Percentiles rank a stretch among this genome's conserved stretches.
phyloP scores from a whole-genome alignment of 2,113 vertebrate species.

The Argyrosomus japonicus region DNA sequence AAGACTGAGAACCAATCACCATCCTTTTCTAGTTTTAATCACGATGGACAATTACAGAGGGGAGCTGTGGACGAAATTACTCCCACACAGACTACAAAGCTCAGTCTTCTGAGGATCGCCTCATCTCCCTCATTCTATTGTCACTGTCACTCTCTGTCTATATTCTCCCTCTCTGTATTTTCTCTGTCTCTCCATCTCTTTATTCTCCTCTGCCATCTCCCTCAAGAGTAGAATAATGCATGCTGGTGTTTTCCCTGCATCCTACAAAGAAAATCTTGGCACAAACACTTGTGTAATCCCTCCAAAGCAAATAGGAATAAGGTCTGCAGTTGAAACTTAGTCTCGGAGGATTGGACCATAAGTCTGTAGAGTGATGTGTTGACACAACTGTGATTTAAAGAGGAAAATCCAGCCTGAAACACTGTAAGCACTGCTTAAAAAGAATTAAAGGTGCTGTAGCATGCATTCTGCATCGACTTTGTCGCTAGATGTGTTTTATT shows the following conservation, averaged over 20 bases:
- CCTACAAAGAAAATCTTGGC: conserved; percentile 56
- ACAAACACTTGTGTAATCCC: conserved; percentile 51
- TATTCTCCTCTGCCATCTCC: conserved; percentile 46
- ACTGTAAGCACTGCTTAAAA: conserved; percentile 1
- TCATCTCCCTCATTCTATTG: conserved; percentile 58
- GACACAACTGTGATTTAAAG: conserved; percentile 47
- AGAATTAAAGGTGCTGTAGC: not conserved
- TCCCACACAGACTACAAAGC: conserved; percentile 61
- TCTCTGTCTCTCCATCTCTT: conserved; percentile 35
- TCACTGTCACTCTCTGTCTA: conserved; percentile 37
- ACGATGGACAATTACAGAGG: conserved; percentile 60
- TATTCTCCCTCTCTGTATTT: conserved; percentile 23
- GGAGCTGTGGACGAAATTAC: conserved; percentile 58
- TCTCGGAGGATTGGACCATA: conserved; percentile 38
- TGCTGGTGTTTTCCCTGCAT: conserved; percentile 48
- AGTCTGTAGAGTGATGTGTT: conserved; percentile 49
- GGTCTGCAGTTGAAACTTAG: conserved; percentile 29
- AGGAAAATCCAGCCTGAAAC: conserved; percentile 21
- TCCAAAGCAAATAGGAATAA: conserved; percentile 55
- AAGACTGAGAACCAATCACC: conserved; percentile 54
- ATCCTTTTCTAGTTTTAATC: conserved; percentile 63
- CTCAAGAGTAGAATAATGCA: conserved; percentile 57
- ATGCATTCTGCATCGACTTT: not conserved
- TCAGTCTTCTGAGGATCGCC: conserved; percentile 54
- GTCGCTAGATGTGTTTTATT: not conserved